Evolutionary conservation across 2,888 invertebrate genomes (phyloP).

Genomic region (Archips crataeganus): DNA sequence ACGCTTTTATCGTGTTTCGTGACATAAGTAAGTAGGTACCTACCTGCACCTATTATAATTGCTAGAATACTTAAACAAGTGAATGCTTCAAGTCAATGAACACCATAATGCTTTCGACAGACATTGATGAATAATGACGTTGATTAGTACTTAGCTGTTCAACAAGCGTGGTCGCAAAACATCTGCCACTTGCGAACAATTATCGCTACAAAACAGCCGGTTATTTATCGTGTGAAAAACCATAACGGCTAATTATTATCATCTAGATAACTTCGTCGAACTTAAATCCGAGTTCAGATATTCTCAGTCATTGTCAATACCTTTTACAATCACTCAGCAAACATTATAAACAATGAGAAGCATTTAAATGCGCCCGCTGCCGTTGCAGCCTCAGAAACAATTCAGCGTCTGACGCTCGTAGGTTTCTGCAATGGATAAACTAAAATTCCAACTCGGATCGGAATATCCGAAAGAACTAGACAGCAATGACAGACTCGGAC

Average conservation of each 20-base stretch:
- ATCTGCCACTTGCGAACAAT: background rate
- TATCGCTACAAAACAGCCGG: background rate
- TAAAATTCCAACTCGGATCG: slow-evolving; percentile 56
- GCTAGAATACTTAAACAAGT: too few relatives aligned
- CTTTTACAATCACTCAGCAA: slow-evolving; percentile 10
- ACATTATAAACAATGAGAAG: slow-evolving; percentile 14
- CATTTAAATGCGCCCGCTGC: slow-evolving; percentile 15
- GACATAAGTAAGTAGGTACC: too few relatives aligned
- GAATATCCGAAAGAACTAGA: slow-evolving; percentile 66
- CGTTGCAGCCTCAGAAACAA: slow-evolving; percentile 25
- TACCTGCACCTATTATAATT: too few relatives aligned
- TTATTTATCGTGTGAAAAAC: slow-evolving; percentile 8
- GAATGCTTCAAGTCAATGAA: too few relatives aligned
- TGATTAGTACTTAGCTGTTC: too few relatives aligned
- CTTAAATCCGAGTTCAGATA: slow-evolving; percentile 3
- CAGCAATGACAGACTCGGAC: slow-evolving; percentile 67
- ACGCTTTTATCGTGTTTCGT: too few relatives aligned
- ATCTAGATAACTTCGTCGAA: slow-evolving; percentile 13
- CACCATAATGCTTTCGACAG: too few relatives aligned
- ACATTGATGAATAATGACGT: too few relatives aligned
- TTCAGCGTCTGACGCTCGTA: slow-evolving; percentile 25
- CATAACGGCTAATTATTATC: slow-evolving; percentile 3
- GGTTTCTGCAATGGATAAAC: slow-evolving; percentile 51
- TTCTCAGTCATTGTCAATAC: slow-evolving; percentile 16
- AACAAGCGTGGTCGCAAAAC: background rate